phyloP scores from a whole-genome alignment of 2,113 vertebrate genomes.

The western clawed frog (Xenopus tropicalis) region DNA sequence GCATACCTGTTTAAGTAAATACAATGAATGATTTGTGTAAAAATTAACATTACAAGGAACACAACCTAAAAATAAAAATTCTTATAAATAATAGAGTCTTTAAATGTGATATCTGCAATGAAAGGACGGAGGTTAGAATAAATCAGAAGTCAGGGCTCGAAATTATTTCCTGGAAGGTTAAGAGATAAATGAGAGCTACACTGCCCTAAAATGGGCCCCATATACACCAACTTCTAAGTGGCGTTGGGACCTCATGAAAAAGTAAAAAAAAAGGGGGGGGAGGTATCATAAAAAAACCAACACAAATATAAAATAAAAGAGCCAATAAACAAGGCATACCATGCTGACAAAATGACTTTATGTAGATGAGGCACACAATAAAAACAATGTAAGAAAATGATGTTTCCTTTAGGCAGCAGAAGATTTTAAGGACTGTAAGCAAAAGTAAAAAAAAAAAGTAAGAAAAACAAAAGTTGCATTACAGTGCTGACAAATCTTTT shows the following conservation, averaged over 20 bases:
- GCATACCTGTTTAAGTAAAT: slow-evolving; percentile 79
- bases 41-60: slow-evolving; percentile 41
- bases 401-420: no score
- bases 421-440: no score
- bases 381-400: no score
- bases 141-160: slow-evolving; percentile 59
- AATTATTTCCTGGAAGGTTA: slow-evolving; percentile 59
- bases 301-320: slow-evolving; percentile 3
- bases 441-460: no score
- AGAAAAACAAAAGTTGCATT: no score
- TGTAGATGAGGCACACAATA: no score
- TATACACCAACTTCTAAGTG: slow-evolving; percentile 44
- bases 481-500: no score
- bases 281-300: background rate
- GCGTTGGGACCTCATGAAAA: background rate
- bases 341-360: no score
- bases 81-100: slow-evolving; percentile 43
- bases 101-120: slow-evolving; percentile 63
- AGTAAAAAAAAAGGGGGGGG: background rate
- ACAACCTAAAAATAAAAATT: slow-evolving; percentile 49
- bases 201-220: slow-evolving; percentile 51
- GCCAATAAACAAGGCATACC: background rate
- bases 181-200: slow-evolving; percentile 49
- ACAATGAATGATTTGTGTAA: background rate
- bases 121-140: slow-evolving; percentile 64